Evolutionary conservation across 2,113 vertebrate genomes (phyloP), one percentile per base, ranked within the genome.

Genomic region (Chaetodon auriga): DNA sequence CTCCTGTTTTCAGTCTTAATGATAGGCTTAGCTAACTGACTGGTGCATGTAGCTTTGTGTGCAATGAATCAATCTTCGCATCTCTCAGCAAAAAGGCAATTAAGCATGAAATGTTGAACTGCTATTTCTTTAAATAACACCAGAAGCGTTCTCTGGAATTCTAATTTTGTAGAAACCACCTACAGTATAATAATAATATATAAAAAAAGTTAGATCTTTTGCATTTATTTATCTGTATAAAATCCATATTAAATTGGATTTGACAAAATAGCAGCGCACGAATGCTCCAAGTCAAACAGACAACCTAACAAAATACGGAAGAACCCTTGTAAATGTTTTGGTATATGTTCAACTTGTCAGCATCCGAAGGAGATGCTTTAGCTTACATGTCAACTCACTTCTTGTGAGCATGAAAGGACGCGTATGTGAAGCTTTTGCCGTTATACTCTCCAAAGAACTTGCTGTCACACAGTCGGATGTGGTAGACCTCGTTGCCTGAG

Each of bases 401-500:
- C 93, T 99, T 99, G 91, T 99, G 98, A 46, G 98, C 97, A 80
- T 99, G 97, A 80, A 99, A 99, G 81, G 98, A 98, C 51, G 98
- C 97, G 58, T 98, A 99, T 5, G 97, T 99, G 84, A 99, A 99
- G 92, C 98, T 99, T 87, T 99, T 99, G 70, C 96, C 97, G 81
- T 97, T 97, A 41, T 98, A 98, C 82, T 99, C 98, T 65, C 97
- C 96, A 93, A 99, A 99, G 94, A 99, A 98, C 76, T 96, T 96
- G 90, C 98, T 99, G 94, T 99, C 97, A 86, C 96, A 96, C 92
- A 99, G 90, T 73, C 96, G 95, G 87, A 99, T 99, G 88, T 99
- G 98, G 92, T 99, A 99, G 16, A 99, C 97, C 94, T 99, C 98
- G 10, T 99, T 99, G 82, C 97, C 97, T 0, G 98, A 99, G 92